Evolutionary conservation across 2,797 vertebrate genomes (phyloP).

Genomic region (Orientallactaga sibirica): DNA sequence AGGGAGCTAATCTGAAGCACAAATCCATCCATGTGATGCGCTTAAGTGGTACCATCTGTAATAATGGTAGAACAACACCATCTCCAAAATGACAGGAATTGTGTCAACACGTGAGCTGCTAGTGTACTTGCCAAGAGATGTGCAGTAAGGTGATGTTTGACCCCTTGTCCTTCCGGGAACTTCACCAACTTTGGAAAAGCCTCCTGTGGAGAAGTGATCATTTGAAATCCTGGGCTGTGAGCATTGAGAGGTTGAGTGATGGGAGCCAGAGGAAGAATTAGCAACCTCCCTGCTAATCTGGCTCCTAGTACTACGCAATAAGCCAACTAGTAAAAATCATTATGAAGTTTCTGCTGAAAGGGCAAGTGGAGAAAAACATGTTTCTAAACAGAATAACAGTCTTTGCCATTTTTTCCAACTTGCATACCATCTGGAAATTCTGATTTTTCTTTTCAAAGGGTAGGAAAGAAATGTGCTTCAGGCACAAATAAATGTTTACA

Average conservation of each 20-base stretch:
- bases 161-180: constrained; percentile 62
- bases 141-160: background rate
- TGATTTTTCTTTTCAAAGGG: constrained; percentile 81
- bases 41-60: background rate
- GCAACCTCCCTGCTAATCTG: constrained; percentile 73
- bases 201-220: constrained; percentile 64
- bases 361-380: constrained; percentile 77
- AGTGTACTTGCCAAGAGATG: background rate
- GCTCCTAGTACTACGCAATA: constrained; percentile 74
- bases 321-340: constrained; percentile 80
- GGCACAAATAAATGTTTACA: constrained; percentile 86
- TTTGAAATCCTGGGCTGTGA: constrained; percentile 69
- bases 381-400: constrained; percentile 84
- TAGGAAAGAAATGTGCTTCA: constrained; percentile 81
- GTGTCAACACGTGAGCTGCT: background rate
- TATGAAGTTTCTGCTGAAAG: constrained; percentile 82
- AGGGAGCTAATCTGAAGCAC: background rate
- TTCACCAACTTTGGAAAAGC: constrained; percentile 61
- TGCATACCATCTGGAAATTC: constrained; percentile 83
- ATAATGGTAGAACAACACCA: background rate
- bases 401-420: constrained; percentile 86
- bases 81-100: background rate
- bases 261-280: constrained; percentile 77
- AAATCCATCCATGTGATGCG: background rate
- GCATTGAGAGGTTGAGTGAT: constrained; percentile 54